A percentile compares a stretch with the other conserved stretches of the same genome.
These are phyloP conservation scores for Eunapius fragilis DNA, from an alignment of 37 sponge, comb jelly and placozoan genomes.

Conservation along the genomic window DNA sequence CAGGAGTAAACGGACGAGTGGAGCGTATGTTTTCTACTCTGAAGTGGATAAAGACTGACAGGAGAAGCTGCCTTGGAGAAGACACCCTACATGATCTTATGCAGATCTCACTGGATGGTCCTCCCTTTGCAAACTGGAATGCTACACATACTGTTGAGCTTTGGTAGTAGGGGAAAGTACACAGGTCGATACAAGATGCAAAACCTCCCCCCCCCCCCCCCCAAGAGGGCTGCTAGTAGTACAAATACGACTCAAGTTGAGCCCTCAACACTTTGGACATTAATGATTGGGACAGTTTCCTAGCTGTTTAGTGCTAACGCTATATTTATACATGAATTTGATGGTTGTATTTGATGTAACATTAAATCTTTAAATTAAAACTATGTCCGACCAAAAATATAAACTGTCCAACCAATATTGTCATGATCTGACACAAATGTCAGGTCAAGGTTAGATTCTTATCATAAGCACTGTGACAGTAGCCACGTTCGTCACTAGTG, in stretches of 20 bases:
- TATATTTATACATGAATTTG: neutral
- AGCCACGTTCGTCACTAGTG: too few species aligned
- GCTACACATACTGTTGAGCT: constrained; percentile 47
- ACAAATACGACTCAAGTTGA: neutral
- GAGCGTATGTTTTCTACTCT: constrained; percentile 66
- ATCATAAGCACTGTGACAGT: too few species aligned
- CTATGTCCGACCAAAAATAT: too few species aligned
- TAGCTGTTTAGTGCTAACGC: neutral
- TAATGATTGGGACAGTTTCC: neutral
- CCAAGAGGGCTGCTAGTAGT: neutral
- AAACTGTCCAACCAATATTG: too few species aligned
- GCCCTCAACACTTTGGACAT: neutral
- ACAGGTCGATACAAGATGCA: neutral
- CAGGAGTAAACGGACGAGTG: constrained; percentile 60
- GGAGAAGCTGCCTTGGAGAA: constrained; percentile 45
- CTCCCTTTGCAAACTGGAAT: constrained; percentile 62
- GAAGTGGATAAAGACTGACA: constrained; percentile 56
- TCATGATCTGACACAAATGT: too few species aligned
- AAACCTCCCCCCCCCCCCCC: neutral
- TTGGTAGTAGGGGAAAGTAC: constrained; percentile 58
- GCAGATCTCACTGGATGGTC: constrained; percentile 56
- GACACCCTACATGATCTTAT: constrained; percentile 60
- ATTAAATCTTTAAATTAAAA: too few species aligned
- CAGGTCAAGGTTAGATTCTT: too few species aligned
- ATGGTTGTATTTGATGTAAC: neutral